Conservation (phyloP, 2,888 invertebrate genomes). For the Nymphalis urticae region DNA sequence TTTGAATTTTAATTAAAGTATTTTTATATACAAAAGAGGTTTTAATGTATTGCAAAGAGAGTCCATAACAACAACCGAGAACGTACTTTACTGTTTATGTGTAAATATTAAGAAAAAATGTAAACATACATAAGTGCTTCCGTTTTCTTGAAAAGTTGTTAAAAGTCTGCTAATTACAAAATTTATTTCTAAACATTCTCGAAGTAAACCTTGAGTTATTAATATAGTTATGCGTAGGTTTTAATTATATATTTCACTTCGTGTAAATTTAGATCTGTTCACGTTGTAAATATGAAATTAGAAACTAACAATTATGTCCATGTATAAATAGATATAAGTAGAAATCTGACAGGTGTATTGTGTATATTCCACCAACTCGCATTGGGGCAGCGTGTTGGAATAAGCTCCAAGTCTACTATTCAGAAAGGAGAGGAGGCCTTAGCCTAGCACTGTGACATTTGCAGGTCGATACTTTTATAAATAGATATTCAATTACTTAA, state of each 20-base stretch:
- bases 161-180: slow-evolving; percentile 55
- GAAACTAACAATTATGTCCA: neutral
- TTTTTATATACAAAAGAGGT: too few species aligned
- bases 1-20: too few species aligned
- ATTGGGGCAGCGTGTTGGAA: too few species aligned
- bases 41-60: too few species aligned
- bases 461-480: neutral
- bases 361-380: too few species aligned
- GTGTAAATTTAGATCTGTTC: slow-evolving; percentile 32
- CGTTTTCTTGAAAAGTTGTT: slow-evolving; percentile 35
- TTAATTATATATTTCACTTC: slow-evolving; percentile 51
- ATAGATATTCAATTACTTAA: neutral
- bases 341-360: too few species aligned
- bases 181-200: slow-evolving; percentile 38
- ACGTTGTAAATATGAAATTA: slow-evolving; percentile 8
- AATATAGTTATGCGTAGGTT: slow-evolving; percentile 61
- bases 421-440: too few species aligned
- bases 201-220: slow-evolving; percentile 72
- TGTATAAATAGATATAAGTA: too few species aligned
- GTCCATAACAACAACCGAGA: neutral
- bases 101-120: neutral
- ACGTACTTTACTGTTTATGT: neutral
- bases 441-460: too few species aligned
- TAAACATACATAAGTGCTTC: neutral
- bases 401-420: too few species aligned